Evolutionary conservation across 2,113 vertebrate genomes (phyloP), one percentile per base, ranked within the genome.

Genomic region (Microcebus ravelobensis): DNA sequence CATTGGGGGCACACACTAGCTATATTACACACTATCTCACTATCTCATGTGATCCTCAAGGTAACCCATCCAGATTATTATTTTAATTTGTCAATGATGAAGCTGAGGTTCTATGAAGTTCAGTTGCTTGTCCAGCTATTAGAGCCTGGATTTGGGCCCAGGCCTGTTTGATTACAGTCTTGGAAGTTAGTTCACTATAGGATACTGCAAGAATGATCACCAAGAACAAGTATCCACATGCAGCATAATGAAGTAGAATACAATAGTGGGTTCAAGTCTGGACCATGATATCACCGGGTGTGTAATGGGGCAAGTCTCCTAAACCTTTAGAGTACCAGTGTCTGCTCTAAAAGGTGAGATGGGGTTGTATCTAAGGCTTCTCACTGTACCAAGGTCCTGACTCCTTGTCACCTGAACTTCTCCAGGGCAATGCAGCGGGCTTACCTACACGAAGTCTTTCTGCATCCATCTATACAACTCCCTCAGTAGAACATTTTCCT

Each of bases 1-100:
- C 18, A 8, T 15, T 89, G 34, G 3, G 14, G 29, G 20, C 39
- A 59, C 0, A 1, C 29, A 3, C 12, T 3, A 31, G 5, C 15
- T 68, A 9, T 52, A 0, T 31, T 17, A 20, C 6, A 34, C 7
- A 8, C 20, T 39, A 0, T 39, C 61, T 76, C 7, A 8, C 20
- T 39, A 0, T 39, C 61, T 76, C 12, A 12, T 76, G 29, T 86
- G n/a, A 67, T 52, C 5, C 14, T 90, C 27, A 12, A 36, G 17
- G 39, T 48, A 83, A 20, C 15, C 25, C 21, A 13, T 0, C 15
- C 5, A 50, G 70, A 27, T 74, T 13, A 8, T 52, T 39, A 61
- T 31, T 79, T 79, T 67, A 48, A 59, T 85, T 91, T 42, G 13
- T 23, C 50, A 25, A 25, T 27, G 55, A 50, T 23, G 15, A 45